These are phyloP conservation scores for Periphyllus acericola DNA, from an alignment of 2,888 invertebrate genomes.

Conservation along the genomic window DNA sequence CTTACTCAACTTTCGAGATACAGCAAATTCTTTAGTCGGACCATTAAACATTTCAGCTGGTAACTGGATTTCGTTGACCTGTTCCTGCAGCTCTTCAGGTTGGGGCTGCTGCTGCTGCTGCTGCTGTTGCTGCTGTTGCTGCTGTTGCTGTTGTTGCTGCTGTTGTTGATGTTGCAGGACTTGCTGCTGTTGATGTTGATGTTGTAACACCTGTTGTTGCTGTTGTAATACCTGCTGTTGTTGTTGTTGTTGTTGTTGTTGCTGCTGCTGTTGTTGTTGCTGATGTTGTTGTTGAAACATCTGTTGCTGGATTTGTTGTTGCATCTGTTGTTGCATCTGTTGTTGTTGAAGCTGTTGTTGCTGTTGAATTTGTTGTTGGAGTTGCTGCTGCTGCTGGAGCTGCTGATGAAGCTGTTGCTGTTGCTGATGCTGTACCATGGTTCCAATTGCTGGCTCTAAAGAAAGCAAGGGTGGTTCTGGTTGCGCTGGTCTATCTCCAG, in stretches of 20 bases:
- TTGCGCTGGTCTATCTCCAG: not conserved
- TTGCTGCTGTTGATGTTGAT: not conserved
- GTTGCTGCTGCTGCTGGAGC: not conserved
- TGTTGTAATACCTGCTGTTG: not conserved
- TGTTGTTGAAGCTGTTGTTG: not conserved
- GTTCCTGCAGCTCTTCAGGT: not conserved
- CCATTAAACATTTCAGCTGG: slow-evolving; percentile 73
- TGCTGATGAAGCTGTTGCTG: not conserved
- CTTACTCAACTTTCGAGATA: slow-evolving; percentile 82
- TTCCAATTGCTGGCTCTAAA: not conserved
- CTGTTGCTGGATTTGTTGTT: not conserved
- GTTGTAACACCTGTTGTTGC: not conserved
- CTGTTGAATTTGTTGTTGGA: not conserved
- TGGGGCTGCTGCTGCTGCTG: not conserved
- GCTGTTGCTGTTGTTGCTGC: not conserved
- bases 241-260: not conserved
- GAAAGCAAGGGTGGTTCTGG: not conserved
- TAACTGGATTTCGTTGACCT: slow-evolving; percentile 67
- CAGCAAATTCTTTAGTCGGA: slow-evolving; percentile 84
- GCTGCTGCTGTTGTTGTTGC: not conserved
- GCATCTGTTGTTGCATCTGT: not conserved
- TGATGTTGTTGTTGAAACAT: not conserved
- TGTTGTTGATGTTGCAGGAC: not conserved
- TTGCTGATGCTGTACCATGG: not conserved
- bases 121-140: not conserved